phyloP scores from a whole-genome alignment of 1,140 invertebrate species.

The Coenobita brevimanus region DNA sequence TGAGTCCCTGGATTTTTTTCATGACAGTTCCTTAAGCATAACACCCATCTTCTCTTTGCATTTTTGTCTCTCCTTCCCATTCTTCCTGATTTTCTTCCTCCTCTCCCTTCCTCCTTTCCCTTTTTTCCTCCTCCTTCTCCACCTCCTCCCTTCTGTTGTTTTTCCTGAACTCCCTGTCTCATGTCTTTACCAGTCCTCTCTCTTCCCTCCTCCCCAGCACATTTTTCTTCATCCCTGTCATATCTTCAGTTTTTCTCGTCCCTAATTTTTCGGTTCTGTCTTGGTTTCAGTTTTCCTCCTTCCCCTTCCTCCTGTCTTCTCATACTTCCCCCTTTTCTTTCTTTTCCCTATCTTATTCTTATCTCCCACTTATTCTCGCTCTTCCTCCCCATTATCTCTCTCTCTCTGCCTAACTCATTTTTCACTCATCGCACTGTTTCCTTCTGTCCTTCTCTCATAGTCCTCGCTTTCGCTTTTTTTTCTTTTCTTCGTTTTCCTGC shows the following conservation, averaged over 20 bases:
- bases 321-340: too few relatives aligned
- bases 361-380: not conserved
- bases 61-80: too few relatives aligned
- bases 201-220: too few relatives aligned
- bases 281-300: too few relatives aligned
- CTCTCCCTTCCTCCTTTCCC: constrained; percentile 2
- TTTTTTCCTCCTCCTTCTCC: not conserved
- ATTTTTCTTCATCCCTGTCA: too few relatives aligned
- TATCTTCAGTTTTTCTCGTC: too few relatives aligned
- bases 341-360: too few relatives aligned
- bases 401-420: not conserved
- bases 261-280: too few relatives aligned
- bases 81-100: too few relatives aligned
- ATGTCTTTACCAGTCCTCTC: not conserved
- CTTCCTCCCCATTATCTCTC: not conserved
- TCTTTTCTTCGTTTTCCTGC: too few relatives aligned
- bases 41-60: not conserved
- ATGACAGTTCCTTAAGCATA: not conserved
- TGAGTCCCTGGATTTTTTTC: not conserved
- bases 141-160: not conserved
- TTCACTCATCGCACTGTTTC: too few relatives aligned
- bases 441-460: not conserved
- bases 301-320: too few relatives aligned
- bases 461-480: not conserved
- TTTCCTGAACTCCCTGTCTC: not conserved